Base-by-base conservation (phyloP, 37 sponge, comb jelly and placozoan species). In the Ianthella basta region DNA sequence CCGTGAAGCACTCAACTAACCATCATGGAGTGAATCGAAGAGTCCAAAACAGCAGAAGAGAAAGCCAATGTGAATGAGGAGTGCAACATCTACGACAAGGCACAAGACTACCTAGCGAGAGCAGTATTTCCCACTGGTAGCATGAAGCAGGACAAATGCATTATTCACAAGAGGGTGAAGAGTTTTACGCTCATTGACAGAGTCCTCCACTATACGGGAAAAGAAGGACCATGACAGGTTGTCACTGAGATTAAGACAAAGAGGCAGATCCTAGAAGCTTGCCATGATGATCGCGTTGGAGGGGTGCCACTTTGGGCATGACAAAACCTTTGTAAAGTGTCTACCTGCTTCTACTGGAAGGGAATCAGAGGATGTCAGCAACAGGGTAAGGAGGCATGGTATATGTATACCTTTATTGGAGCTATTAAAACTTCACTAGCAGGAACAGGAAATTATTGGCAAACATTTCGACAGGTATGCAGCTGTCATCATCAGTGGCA, bases 341-440 rank as follows among this genome's bases (percentile, higher is more conserved):
- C 60, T 6, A 60, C 38, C n/a, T 30, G 74, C 32, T 82, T 68
- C 83, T 72, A 61, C 35, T 87, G 88, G 81, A 60, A 72, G 15
- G 57, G 73, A 10, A 59, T 84, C 34, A 15, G 37, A 67, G 23
- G 88, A 87, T 41, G 55, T 87, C 36, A 53, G 69, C 65, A 25
- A 27, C 8, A 63, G 23, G 29, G 59, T 72, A 72, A 36, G 73
- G 50, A 44, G 50, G 3, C 3, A 44, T 3, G 8, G 50, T 8
- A 44, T 44, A 10, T 61, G 29, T 10, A 61, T 61, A 13, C 29
- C 2, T 61, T 61, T 61, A 61, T 13, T 61, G n/a, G n/a, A n/a
- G n/a, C n/a, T n/a, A n/a, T n/a, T n/a, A n/a, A n/a, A n/a, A n/a
- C n/a, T n/a, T n/a, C n/a, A n/a, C n/a, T n/a, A n/a, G n/a, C n/a